phyloP scores from a whole-genome alignment of 2,797 vertebrate genomes.

The Nannoperca obscura region DNA sequence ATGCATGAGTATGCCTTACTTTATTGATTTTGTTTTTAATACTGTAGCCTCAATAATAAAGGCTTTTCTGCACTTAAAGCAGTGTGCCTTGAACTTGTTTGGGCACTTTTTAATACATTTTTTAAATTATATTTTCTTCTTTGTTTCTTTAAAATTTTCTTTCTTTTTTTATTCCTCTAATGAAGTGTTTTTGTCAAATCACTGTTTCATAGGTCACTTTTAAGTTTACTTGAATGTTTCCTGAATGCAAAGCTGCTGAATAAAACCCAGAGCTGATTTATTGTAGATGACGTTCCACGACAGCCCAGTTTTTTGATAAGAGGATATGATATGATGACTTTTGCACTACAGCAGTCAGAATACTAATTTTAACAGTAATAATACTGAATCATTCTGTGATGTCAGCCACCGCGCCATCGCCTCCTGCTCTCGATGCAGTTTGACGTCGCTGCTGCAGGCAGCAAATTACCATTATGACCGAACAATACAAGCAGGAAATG shows the following conservation, averaged over 20 bases:
- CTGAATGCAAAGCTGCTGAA: not conserved
- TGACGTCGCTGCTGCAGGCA: constrained; percentile 47
- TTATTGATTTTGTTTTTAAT: no score
- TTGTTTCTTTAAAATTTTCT: not conserved
- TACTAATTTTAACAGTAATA: constrained; percentile 6
- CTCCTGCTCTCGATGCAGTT: constrained; percentile 39
- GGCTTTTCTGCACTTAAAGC: no score
- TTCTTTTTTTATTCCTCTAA: not conserved
- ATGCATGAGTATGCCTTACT: no score
- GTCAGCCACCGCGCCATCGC: constrained; percentile 43
- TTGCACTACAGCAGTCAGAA: not conserved
- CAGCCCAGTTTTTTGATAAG: not conserved
- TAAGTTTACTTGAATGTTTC: not conserved
- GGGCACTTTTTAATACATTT: no score
- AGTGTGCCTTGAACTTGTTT: not conserved
- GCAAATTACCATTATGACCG: constrained; percentile 47
- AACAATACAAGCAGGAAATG: constrained; percentile 17
- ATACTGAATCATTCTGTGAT: constrained; percentile 41
- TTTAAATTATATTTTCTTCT: not conserved
- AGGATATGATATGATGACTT: not conserved
- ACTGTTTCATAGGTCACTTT: not conserved
- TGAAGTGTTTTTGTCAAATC: not conserved
- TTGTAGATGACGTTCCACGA: not conserved
- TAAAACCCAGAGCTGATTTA: not conserved
- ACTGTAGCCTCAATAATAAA: no score